Conservation (phyloP, 1,140 invertebrate species). For the Colletes gigas region DNA sequence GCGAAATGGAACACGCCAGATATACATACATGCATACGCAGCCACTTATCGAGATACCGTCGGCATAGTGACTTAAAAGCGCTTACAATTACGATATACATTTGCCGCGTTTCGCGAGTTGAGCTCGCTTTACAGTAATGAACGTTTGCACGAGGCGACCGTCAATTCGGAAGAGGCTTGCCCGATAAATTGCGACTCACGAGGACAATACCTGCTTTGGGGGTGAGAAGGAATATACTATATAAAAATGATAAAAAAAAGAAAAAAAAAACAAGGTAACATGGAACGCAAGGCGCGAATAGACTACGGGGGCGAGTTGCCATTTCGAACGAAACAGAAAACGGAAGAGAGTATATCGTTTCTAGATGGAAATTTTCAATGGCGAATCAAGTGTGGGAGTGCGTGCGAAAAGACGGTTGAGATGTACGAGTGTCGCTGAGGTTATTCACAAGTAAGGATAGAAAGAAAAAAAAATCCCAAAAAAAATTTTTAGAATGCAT, state of each 20-base stretch:
- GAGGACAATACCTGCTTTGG: conserved; percentile 46
- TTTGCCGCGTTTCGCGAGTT: conserved; percentile 17
- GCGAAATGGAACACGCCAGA: conserved; percentile 3
- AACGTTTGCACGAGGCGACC: conserved; percentile 18
- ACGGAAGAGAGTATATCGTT: background rate
- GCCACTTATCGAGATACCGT: conserved; percentile 44
- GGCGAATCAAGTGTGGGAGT: background rate
- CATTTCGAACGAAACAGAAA: background rate
- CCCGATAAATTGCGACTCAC: conserved; percentile 10
- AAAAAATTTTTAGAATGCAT: conserved; percentile 10
- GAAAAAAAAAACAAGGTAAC: background rate
- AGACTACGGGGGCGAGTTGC: background rate
- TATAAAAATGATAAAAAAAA: background rate
- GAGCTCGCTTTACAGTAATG: conserved; percentile 2
- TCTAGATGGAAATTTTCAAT: background rate
- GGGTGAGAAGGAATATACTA: background rate
- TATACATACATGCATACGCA: background rate
- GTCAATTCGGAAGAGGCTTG: background rate
- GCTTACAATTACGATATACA: conserved; percentile 47
- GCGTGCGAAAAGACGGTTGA: background rate
- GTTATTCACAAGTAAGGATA: conserved; percentile 2
- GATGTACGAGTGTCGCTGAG: conserved; percentile 10
- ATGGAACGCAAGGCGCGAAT: no score
- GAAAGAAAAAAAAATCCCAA: background rate
- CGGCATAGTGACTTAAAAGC: conserved; percentile 59